Percentiles rank a stretch among this genome's conserved stretches.
Evolutionary conservation across 2,113 vertebrate genomes (phyloP).

Genomic region (Agelaius tricolor): DNA sequence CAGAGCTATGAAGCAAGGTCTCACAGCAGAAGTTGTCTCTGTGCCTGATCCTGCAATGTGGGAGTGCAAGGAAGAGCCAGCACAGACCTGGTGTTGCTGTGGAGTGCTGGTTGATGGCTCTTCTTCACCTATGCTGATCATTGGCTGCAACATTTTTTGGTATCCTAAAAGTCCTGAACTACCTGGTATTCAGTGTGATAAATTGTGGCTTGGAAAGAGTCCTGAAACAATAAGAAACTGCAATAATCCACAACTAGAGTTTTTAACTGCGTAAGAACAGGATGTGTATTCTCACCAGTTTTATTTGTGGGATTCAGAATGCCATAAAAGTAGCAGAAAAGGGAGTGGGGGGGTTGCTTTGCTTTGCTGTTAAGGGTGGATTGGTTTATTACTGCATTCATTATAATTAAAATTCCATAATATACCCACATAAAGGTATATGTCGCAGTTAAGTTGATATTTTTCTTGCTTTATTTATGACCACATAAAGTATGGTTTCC

Average conservation of each 20-base stretch:
- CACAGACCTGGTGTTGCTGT: rapidly evolving
- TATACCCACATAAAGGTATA: conserved; percentile 63
- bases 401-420: conserved; percentile 71
- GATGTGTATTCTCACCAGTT: conserved; percentile 44
- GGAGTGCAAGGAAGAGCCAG: background rate
- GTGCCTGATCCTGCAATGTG: background rate
- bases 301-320: conserved; percentile 65
- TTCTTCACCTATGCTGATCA: background rate
- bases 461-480: conserved; percentile 72
- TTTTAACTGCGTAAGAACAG: conserved; percentile 44
- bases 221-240: conserved; percentile 59
- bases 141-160: background rate
- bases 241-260: conserved; percentile 24
- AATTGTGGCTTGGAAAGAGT: conserved; percentile 46
- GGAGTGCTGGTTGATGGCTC: background rate
- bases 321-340: conserved; percentile 28
- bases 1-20: background rate
- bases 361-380: conserved; percentile 33
- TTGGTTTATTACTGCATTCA: conserved; percentile 59
- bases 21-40: rapidly evolving
- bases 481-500: conserved; percentile 69
- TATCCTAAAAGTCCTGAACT: background rate
- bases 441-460: conserved; percentile 51
- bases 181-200: conserved; percentile 22
- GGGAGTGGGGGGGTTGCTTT: background rate